phyloP scores from a whole-genome alignment of 2,888 invertebrate species.

The Heliconius hortense region DNA sequence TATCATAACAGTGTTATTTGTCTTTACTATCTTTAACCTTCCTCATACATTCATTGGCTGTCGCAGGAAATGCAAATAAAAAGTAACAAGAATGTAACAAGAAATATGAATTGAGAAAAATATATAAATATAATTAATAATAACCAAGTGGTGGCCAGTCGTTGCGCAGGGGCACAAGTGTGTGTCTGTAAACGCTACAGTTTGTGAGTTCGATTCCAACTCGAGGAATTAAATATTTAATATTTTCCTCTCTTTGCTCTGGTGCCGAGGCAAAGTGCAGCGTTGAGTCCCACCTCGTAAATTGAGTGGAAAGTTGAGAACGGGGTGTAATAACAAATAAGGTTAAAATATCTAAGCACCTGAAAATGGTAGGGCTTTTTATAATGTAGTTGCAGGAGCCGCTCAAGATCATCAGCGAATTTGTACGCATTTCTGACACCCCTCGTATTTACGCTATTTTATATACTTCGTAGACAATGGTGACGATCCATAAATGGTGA shows the following conservation, averaged over 20 bases:
- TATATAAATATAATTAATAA: background rate
- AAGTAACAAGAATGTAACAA: background rate
- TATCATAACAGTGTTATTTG: background rate
- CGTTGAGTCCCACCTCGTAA: too few species aligned
- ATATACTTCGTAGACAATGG: slow-evolving; percentile 51
- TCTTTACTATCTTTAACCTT: slow-evolving; percentile 1
- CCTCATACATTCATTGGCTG: background rate
- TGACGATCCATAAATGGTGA: slow-evolving; percentile 47
- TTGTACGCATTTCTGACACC: slow-evolving; percentile 48
- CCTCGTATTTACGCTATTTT: slow-evolving; percentile 49
- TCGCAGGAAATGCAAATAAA: slow-evolving; percentile 2
- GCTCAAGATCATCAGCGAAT: slow-evolving; percentile 45
- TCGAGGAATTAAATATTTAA: too few species aligned
- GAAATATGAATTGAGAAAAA: slow-evolving; percentile 14
- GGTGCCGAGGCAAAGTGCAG: too few species aligned
- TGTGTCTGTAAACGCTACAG: too few species aligned
- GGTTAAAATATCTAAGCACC: slow-evolving; percentile 14
- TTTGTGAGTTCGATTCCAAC: too few species aligned
- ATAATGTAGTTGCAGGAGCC: slow-evolving; percentile 16
- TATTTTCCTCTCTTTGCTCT: too few species aligned
- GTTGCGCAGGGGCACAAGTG: background rate
- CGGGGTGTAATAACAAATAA: too few species aligned
- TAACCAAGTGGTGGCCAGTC: too few species aligned
- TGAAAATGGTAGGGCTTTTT: background rate
- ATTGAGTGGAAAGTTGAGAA: too few species aligned